Base-by-base conservation (phyloP, 1,140 invertebrate species). In the Plectus sambesii region DNA sequence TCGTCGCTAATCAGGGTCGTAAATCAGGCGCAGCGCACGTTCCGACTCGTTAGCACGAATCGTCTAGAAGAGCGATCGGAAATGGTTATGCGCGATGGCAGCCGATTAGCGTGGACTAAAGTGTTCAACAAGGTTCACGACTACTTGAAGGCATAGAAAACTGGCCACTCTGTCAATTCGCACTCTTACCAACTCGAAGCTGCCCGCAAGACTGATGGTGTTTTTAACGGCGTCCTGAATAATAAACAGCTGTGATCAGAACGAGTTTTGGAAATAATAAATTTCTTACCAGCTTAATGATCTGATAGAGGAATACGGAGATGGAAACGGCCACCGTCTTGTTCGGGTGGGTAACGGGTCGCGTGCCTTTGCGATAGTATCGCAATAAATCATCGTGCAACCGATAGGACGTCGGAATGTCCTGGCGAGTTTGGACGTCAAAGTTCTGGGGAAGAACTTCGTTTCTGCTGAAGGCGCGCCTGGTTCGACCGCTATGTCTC, bases 161-260 rank as follows among this genome's bases (percentile, higher is more conserved):
- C n/a, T n/a, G n/a, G n/a, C n/a, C n/a, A n/a, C n/a, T n/a, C n/a
- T n/a, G n/a, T n/a, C n/a, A 37, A 37, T 5, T 9, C 9, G 15
- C 24, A 15, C 24, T 58, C 63, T 50, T 39, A 68, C 64, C 61
- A 67, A 42, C 42, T 67, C 64, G 39, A 67, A 67, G 37, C 57
- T 61, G 23, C 64, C 64, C 2, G 66, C 66, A 37, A 67, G 56
- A 20, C 47, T 53, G 22, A 67, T 67, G 39, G 64, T 67, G 51
- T 67, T 67, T 37, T 69, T 66, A 24, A 68, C 65, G 30, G 64
- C 64, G 36, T 67, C 64, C 61, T 63, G 52, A 56, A 66, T 56
- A 35, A 23, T 30, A 48, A 29, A 2, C 22, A 48, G 19, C 3
- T 49, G 12, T 15, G 25, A 38, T n/a, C n/a, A 8, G 15, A 40